A percentile compares a stretch with the other conserved stretches of the same genome.
Conservation (phyloP, 2,113 vertebrate genomes). For the Dolichallabes microphthalmus region DNA sequence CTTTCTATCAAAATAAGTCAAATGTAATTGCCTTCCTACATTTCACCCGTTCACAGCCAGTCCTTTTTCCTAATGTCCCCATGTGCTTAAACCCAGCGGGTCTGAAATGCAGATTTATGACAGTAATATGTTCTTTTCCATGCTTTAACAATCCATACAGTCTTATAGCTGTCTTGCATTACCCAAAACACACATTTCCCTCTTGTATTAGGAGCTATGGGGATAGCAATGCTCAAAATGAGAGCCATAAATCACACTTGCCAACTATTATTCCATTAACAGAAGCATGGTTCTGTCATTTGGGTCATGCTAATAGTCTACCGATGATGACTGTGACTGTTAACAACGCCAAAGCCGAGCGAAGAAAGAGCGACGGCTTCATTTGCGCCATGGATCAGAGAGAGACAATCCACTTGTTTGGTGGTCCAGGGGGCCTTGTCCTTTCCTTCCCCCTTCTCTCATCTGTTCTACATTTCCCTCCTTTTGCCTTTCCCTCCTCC, state of each 20-base stretch:
- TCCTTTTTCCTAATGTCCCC: conserved; percentile 57
- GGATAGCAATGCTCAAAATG: conserved; percentile 74
- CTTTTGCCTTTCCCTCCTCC: conserved; percentile 62
- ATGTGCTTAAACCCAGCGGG: conserved; percentile 63
- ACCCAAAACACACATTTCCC: conserved; percentile 76
- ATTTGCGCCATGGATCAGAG: conserved; percentile 46
- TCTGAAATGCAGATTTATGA: conserved; percentile 77
- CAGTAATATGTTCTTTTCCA: conserved; percentile 75
- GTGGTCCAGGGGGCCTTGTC: conserved; percentile 56
- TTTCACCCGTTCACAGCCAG: conserved; percentile 63
- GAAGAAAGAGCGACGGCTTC: conserved; percentile 44
- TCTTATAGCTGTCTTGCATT: conserved; percentile 65
- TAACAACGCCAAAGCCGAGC: conserved; percentile 50
- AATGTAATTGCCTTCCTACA: conserved; percentile 58
- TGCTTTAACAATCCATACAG: conserved; percentile 73
- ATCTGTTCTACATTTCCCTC: conserved; percentile 72
- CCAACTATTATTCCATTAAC: conserved; percentile 74
- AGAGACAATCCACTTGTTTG: conserved; percentile 57
- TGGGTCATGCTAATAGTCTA: conserved; percentile 72
- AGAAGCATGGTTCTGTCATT: conserved; percentile 75
- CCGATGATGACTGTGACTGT: conserved; percentile 65
- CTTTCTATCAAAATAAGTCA: conserved; percentile 61
- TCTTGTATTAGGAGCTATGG: conserved; percentile 72
- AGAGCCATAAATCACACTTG: conserved; percentile 75
- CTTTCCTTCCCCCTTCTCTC: conserved; percentile 59